Conservation (phyloP, 2,888 invertebrate genomes). For the Thymelicus acteon region DNA sequence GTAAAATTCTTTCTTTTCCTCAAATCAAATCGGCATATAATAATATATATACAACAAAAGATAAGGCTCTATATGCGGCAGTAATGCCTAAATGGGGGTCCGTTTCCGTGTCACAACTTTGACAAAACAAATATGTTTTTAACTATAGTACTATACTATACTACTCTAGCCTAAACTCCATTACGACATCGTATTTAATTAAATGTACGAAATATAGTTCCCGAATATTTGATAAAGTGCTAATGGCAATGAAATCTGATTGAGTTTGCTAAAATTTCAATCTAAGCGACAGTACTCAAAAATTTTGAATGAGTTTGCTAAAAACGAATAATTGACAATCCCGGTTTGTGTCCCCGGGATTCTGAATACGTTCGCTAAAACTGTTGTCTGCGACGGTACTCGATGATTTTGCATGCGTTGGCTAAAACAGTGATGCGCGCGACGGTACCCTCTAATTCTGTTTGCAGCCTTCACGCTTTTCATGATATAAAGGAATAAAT, state of each 20-base stretch:
- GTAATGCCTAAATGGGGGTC: too few species aligned
- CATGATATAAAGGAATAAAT: constrained; percentile 5
- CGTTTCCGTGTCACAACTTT: too few species aligned
- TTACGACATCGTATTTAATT: too few species aligned
- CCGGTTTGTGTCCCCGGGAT: background rate
- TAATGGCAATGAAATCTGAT: background rate
- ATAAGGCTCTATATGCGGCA: too few species aligned
- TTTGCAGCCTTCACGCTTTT: constrained; percentile 18
- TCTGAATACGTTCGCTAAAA: background rate
- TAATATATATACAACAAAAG: too few species aligned
- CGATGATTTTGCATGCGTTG: background rate
- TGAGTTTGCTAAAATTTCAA: background rate
- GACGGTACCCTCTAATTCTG: constrained; percentile 19
- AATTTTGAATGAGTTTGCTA: background rate
- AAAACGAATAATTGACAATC: background rate
- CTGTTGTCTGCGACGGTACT: background rate
- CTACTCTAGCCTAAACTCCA: too few species aligned
- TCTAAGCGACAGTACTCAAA: background rate
- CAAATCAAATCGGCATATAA: too few species aligned
- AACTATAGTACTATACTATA: too few species aligned
- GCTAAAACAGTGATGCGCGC: background rate
- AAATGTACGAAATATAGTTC: too few species aligned
- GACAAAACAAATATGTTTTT: too few species aligned
- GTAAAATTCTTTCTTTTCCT: too few species aligned
- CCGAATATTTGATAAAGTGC: too few species aligned